Base-by-base conservation (phyloP, 2,113 vertebrate genomes). In the Daubentonia madagascariensis region DNA sequence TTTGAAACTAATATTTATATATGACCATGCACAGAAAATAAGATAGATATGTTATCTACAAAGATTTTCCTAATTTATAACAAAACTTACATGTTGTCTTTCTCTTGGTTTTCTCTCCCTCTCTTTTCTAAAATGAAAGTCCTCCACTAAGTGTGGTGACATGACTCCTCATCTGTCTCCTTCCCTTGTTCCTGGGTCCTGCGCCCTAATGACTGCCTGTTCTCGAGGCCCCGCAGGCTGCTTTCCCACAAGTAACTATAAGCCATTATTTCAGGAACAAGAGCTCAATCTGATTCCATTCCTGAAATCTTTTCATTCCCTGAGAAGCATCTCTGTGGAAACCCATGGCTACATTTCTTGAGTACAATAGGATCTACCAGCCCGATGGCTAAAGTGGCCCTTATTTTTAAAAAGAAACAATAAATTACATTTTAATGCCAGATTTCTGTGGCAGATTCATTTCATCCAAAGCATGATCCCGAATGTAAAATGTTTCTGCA, bases 391-490 rank as follows among this genome's bases (percentile, higher is more conserved):
- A 78, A 94, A 94, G 25, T 20, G 8, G 20, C 9, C 20, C 40
- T 65, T 89, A 65, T 97, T 97, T 97, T 88, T 8, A 43, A 97
- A 79, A 78, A 78, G 83, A 98, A 97, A 90, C 35, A 72, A 81
- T 40, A 68, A 96, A 84, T 96, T 94, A 43, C 5, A 78, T 97
- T 97, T 96, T 95, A 95, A 94, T 91, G 10, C 76, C 52, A 65
- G 16, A n/a, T 93, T 94, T 87, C 37, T 32, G 25, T 43, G 30
- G 20, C 6, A 7, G 59, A 73, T n/a, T 94, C 89, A 79, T 0
- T 85, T 97, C 94, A 89, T 96, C 89, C 40, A 93, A 63, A 76
- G 0, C 85, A 8, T 89, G 57, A 79, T 17, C 92, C 67, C 61
- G 48, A 91, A 86, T 91, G 11, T 96, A 83, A 75, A 91, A 92